Evolutionary conservation across 2,113 vertebrate genomes (phyloP), one percentile per base, ranked within the genome.

Genomic region (Pseudorectes ferrugineus): DNA sequence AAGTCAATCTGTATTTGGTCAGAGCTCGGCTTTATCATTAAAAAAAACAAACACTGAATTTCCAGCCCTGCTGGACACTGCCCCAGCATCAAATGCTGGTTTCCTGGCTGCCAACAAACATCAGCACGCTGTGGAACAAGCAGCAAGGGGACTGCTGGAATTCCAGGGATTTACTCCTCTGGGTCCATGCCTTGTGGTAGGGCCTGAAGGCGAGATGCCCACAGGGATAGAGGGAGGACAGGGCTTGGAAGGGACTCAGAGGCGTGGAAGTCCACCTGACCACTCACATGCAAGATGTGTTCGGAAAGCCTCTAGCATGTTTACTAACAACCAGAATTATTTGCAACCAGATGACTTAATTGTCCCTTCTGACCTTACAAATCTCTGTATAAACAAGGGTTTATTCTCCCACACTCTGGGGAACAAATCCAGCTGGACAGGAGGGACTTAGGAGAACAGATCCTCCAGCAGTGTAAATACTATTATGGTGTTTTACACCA

Each of bases 81-180:
- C 76, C 55, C 79, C 55, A 33, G 88, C 79, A 85, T 63, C 93
- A 25, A 93, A 46, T 52, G 73, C 51, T 77, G 74, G 79, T 51
- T 97, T 97, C 96, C 95, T 96, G 93, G 33, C 88, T 78, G 88
- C 89, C 67, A 92, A 74, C 49, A 96, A 93, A 79, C 77, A 86
- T 9, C 2, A 0, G 40, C 62, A 84, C 0, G 0, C 66, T 71
- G 79, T 10, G 61, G 80, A 81, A 31, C 15, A 22, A 65, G 80
- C 6, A 2, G 48, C 52, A 70, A 62, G 6, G 51, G 25, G 23
- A 67, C 52, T 46, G 67, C 71, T 77, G 36, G 52, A 76, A 51
- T 57, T 88, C 59, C 36, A 0, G 1, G 78, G 78, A 29, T 35
- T 95, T 68, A n/a, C 16, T 52, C 45, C 67, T 66, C 54, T 14